These are phyloP conservation scores for Mastomys coucha DNA, from an alignment of 2,113 vertebrate species.

Conservation along the genomic window DNA sequence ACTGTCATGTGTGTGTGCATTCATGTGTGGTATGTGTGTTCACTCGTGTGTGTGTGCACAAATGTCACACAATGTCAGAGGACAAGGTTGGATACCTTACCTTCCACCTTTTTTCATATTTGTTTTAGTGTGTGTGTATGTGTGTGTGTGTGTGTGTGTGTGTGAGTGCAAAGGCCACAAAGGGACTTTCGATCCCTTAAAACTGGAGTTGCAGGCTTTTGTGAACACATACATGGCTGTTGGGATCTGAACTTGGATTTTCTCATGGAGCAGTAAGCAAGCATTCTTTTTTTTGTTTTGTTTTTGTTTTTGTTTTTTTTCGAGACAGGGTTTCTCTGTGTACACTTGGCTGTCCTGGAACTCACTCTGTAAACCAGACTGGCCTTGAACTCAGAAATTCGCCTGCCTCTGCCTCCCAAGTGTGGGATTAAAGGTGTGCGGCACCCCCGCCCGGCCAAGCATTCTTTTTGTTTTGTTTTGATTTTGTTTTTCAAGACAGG, in stretches of 20 bases:
- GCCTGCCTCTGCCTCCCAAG: no score
- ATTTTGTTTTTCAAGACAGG: no score
- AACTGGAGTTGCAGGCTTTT: neutral
- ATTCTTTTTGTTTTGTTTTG: neutral
- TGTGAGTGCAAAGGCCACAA: neutral
- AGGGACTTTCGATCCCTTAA: neutral
- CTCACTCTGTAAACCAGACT: no score
- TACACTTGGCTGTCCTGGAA: no score
- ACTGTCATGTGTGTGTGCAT: no score
- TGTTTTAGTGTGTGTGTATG: neutral
- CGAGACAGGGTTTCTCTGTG: neutral
- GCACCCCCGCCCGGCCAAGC: no score
- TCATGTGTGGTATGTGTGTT: neutral
- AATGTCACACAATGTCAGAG: neutral
- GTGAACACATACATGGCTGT: neutral
- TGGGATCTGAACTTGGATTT: neutral
- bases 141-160: neutral
- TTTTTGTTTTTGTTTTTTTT: neutral
- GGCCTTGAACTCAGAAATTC: no score
- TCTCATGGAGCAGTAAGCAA: neutral
- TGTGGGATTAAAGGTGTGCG: no score
- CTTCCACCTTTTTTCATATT: neutral
- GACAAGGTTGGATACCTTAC: neutral
- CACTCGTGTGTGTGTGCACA: neutral
- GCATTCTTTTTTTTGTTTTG: neutral